These are phyloP conservation scores for Smutsia temminckii DNA, from an alignment of 2,797 vertebrate species.

Conservation along the genomic window DNA sequence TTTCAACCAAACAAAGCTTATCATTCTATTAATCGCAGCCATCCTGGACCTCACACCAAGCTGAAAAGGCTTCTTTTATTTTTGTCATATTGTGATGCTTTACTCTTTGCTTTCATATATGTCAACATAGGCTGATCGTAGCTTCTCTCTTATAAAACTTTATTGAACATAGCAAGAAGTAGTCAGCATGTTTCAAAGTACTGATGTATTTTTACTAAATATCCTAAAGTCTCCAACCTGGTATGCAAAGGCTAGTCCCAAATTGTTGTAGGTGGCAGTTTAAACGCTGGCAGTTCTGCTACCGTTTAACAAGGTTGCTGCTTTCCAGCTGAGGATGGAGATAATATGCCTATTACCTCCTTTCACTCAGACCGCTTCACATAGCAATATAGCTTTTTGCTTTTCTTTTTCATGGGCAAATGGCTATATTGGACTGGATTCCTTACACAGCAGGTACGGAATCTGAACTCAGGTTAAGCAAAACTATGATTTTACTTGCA, in stretches of 20 bases:
- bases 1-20: not conserved
- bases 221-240: not conserved
- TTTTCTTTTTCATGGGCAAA: not conserved
- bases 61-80: not conserved
- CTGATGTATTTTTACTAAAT: not conserved
- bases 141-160: not conserved
- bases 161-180: not conserved
- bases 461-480: not conserved
- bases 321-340: not conserved
- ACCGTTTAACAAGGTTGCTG: not conserved
- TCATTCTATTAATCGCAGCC: not conserved
- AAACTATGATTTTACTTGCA: not conserved
- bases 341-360: accelerated
- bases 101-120: not conserved
- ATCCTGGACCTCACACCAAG: not conserved
- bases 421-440: too few species aligned
- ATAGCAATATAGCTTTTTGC: not conserved
- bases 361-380: not conserved
- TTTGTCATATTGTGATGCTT: not conserved
- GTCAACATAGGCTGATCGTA: not conserved
- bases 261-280: not conserved
- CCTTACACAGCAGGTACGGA: not conserved
- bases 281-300: not conserved
- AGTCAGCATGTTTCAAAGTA: not conserved
- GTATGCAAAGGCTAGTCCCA: not conserved